Conservation (phyloP, 1,140 invertebrate species). For the Drosophila gunungcola region DNA sequence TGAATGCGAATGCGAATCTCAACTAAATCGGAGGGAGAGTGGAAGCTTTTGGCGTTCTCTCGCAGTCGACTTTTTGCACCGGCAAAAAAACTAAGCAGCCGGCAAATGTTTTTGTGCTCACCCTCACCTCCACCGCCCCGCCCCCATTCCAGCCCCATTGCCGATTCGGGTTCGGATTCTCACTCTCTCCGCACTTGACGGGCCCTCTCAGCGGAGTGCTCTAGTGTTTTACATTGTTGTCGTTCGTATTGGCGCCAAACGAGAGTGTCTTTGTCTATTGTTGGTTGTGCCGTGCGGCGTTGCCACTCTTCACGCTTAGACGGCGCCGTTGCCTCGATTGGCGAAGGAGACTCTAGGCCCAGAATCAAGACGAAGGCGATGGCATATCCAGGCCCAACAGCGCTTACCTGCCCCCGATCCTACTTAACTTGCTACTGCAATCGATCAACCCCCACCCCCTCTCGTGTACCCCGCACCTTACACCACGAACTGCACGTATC, state of each 20-base stretch:
- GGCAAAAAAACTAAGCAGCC: constrained; percentile 75
- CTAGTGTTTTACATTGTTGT: constrained; percentile 53
- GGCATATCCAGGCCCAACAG: neutral
- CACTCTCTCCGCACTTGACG: constrained; percentile 23
- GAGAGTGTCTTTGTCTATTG: constrained; percentile 31
- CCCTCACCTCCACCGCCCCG: neutral
- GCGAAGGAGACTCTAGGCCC: neutral
- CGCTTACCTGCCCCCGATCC: neutral
- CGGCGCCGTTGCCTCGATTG: constrained; percentile 9
- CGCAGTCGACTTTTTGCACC: constrained; percentile 63
- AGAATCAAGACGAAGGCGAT: neutral
- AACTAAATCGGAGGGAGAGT: constrained; percentile 11
- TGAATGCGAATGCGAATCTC: constrained; percentile 11
- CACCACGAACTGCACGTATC: neutral
- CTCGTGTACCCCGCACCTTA: constrained; percentile 1
- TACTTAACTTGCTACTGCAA: neutral
- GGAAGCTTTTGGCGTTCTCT: constrained; percentile 57
- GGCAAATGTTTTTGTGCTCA: constrained; percentile 61
- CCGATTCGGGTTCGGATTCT: constrained; percentile 7
- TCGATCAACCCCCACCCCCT: too few relatives aligned
- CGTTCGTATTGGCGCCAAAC: constrained; percentile 71
- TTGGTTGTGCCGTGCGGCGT: constrained; percentile 43
- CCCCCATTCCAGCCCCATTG: neutral
- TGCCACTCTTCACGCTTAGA: constrained; percentile 55
- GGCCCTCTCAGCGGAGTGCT: constrained; percentile 12